Conservation (phyloP, 1,140 invertebrate genomes). For the Dendrolimus punctatus region DNA sequence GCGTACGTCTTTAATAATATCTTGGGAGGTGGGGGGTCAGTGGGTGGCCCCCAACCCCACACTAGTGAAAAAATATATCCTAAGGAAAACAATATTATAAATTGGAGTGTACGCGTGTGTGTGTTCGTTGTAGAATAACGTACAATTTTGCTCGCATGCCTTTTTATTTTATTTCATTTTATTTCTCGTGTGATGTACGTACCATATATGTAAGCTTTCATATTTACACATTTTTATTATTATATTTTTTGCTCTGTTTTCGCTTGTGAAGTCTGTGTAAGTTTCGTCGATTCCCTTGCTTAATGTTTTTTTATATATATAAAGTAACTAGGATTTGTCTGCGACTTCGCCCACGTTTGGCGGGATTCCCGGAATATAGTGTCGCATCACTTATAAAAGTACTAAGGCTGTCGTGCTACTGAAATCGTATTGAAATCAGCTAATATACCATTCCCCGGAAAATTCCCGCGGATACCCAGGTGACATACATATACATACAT, state of each 20-base stretch:
- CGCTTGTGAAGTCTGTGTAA: background rate
- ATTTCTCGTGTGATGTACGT: conserved; percentile 38
- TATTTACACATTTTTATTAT: conserved; percentile 26
- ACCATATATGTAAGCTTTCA: conserved; percentile 25
- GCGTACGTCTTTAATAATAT: conserved; percentile 71
- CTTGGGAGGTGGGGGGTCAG: conserved; percentile 26
- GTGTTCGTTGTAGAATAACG: conserved; percentile 25
- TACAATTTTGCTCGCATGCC: conserved; percentile 42
- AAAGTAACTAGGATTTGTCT: no score
- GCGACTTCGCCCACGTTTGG: no score
- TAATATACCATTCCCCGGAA: no score
- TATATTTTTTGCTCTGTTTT: conserved; percentile 20
- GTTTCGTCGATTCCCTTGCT: no score
- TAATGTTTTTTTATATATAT: no score
- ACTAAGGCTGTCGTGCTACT: no score
- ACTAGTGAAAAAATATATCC: conserved; percentile 71
- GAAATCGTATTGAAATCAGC: no score
- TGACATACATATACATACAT: no score
- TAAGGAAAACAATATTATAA: conserved; percentile 71
- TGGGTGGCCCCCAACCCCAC: conserved; percentile 23
- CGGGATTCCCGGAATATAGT: no score
- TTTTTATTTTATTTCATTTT: conserved; percentile 60
- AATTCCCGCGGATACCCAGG: no score
- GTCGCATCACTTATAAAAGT: no score
- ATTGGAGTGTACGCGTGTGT: conserved; percentile 45